phyloP scores from a whole-genome alignment of 2,113 vertebrate species.

The Notarius quadriscutis region DNA sequence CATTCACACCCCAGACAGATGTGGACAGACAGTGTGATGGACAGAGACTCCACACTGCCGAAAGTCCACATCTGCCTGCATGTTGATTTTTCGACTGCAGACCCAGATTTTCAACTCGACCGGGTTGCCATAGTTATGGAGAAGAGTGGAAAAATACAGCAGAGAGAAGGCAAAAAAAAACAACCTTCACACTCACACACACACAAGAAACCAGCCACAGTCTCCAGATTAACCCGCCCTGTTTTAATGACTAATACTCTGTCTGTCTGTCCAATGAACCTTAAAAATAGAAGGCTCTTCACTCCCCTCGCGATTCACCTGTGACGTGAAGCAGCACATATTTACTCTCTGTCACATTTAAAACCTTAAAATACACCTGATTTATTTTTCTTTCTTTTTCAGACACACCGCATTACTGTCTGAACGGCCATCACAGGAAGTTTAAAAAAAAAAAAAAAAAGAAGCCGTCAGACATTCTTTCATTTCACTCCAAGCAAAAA shows the following conservation, averaged over 20 bases:
- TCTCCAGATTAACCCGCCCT: background rate
- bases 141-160: conserved; percentile 67
- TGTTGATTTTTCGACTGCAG: conserved; percentile 45
- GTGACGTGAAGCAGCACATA: background rate
- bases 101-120: conserved; percentile 53
- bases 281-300: background rate
- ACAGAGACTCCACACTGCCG: background rate
- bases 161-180: conserved; percentile 61
- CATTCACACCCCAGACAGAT: conserved; percentile 29
- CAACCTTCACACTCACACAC: conserved; percentile 37
- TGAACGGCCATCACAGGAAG: too few relatives aligned
- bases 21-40: conserved; percentile 15
- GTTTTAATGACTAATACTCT: background rate
- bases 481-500: background rate
- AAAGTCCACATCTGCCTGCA: conserved; percentile 38
- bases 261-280: background rate
- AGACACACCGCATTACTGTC: too few relatives aligned
- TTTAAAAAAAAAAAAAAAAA: too few relatives aligned
- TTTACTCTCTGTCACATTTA: background rate
- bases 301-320: background rate
- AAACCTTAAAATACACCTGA: background rate
- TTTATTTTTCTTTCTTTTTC: too few relatives aligned
- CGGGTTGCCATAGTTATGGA: conserved; percentile 71
- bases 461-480: too few relatives aligned
- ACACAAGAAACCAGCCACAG: background rate